These are phyloP conservation scores for Gouania willdenowi DNA, from an alignment of 2,797 vertebrate species.

Conservation along the genomic window DNA sequence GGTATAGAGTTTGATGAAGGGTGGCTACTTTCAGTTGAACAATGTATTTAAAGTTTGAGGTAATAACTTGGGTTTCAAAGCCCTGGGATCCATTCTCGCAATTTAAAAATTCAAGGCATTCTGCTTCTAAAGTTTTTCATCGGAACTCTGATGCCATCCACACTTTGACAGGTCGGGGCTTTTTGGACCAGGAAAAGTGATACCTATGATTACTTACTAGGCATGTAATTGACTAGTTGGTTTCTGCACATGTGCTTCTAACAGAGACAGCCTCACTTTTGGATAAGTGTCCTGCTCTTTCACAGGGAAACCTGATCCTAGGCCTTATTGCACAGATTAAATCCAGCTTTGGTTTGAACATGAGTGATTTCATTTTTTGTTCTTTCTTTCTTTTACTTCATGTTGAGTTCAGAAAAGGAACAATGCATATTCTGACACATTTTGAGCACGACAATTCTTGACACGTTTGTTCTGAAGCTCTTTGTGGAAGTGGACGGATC, in stretches of 20 bases:
- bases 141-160: no score
- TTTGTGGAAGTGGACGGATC: slow-evolving; percentile 22
- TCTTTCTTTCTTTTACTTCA: background rate
- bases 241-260: slow-evolving; percentile 3
- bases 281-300: slow-evolving; percentile 44
- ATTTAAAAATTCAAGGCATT: no score
- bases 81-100: no score
- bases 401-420: slow-evolving; percentile 28
- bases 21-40: no score
- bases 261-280: slow-evolving; percentile 17
- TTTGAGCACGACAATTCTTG: slow-evolving; percentile 29
- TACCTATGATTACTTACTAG: no score
- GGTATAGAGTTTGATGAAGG: no score
- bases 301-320: slow-evolving; percentile 47
- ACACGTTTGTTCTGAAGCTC: slow-evolving; percentile 30
- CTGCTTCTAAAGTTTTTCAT: no score
- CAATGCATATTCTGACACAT: slow-evolving; percentile 40
- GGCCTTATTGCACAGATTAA: slow-evolving; percentile 41
- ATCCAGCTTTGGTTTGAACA: slow-evolving; percentile 40
- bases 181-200: no score
- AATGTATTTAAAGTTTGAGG: no score
- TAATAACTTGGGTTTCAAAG: no score
- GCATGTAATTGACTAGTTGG: no score
- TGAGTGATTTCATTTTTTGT: slow-evolving; percentile 7
- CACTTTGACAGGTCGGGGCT: no score